Base-by-base conservation (phyloP, 2,888 invertebrate genomes). In the Meandrusa payeni region DNA sequence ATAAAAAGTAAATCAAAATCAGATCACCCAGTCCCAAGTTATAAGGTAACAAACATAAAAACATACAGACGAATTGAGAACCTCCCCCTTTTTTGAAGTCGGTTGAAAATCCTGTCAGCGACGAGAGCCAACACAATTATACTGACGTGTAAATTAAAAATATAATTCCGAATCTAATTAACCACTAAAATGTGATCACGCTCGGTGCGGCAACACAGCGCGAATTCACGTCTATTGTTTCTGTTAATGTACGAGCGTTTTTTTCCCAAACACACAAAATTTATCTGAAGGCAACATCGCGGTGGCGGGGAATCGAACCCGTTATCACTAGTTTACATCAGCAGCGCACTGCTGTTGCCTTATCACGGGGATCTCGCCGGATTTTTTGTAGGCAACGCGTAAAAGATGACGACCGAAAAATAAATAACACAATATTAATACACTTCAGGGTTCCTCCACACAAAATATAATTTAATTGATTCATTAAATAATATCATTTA, bases 221-320 rank as follows among this genome's bases (percentile, higher is more conserved):
- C 38, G 36, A 43, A 39, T 41, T 41, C 33, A 36, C 60, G 59
- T 54, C 64, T 64, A 72, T 76, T 73, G 72, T 76, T 66, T 65
- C 53, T 50, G 50, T 57, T 52, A 47, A 61, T 61, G 66, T 52
- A 53, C 48, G 61, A 15, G 19, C 12, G 4, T 38, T 62, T 64
- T 68, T 71, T 71, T 65, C 67, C 64, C 67, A 69, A 76, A 80
- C n/a, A 76, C 66, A 69, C 61, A 34, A 60, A 59, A 60, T 56
- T 73, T 76, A 82, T 82, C 80, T 64, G 43, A 51, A 51, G 59
- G 62, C 59, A 67, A 68, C 65, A 79, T 81, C 79, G 61, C 55
- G 63, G 55, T 19, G 57, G 63, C 59, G 66, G 73, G 77, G 82
- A 78, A 78, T 80, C 82, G 74, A 80, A 81, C 66, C 54, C 46